Evolutionary conservation across 1,140 invertebrate species (phyloP), one percentile per base, ranked within the genome.

Genomic region (Drosophila sturtevanti): DNA sequence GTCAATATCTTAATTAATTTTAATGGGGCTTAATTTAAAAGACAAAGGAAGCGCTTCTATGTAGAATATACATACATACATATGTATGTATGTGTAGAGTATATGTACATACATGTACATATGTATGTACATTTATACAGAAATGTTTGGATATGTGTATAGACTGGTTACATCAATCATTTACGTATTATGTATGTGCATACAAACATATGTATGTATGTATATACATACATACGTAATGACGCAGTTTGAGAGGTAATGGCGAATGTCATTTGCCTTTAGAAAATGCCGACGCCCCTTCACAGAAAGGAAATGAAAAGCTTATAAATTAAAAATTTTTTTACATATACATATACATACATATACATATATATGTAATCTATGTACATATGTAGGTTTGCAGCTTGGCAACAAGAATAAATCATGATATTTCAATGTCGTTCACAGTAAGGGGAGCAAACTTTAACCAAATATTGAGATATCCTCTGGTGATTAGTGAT

Each of bases 1-100:
- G 72, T 75, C 72, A 75, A 75, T 76, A 75, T 76, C 73, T 76
- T 76, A 76, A 76, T 76, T 76, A 76, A 68, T 76, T 76, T 76
- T 76, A 76, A 76, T 76, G 72, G 73, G 72, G 14, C 72, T 76
- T 76, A 76, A 76, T 76, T 76, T 68, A 76, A 60, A 63, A 76
- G 60, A 64, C 65, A 77, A 70, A 70, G 59, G 54, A 51, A 77
- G 51, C 56, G 41, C 16, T 18, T 14, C 9, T 44, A 44, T 10
- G 11, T 24, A 14, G 14, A 5, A 22, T 5, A 7, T 22, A 66
- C 6, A 44, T 27, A 27, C 16, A 34, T 21, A 63, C 18, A 38
- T 38, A n/a, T n/a, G n/a, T 35, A 56, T n/a, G 60, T 21, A 52
- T 7, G 37, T 5, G 10, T 22, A n/a, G n/a, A 4, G 12, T 5